Percentiles rank a stretch among this genome's conserved stretches.
phyloP scores from a whole-genome alignment of 2,888 invertebrate genomes.

The Dryocosmus kuriphilus region DNA sequence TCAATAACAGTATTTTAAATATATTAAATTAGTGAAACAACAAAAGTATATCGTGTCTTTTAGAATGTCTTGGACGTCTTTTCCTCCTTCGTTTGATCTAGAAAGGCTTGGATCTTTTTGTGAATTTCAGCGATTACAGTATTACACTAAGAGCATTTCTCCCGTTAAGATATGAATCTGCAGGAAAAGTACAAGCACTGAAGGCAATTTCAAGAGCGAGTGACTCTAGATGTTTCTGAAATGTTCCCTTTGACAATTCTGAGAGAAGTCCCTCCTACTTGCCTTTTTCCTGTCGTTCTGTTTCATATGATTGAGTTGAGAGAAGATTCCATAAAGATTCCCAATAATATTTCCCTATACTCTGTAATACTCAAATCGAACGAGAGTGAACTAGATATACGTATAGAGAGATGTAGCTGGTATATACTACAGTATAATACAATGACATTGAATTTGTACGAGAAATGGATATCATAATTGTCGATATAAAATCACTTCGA shows the following conservation, averaged over 20 bases:
- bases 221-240: conserved; percentile 47
- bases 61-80: neutral
- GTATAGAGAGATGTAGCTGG: neutral
- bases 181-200: conserved; percentile 49
- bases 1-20: too few species aligned
- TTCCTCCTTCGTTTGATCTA: neutral
- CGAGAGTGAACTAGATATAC: neutral
- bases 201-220: conserved; percentile 59
- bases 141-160: conserved; percentile 47
- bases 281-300: conserved; percentile 18
- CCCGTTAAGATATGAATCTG: conserved; percentile 45
- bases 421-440: neutral
- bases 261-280: conserved; percentile 16
- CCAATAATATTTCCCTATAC: conserved; percentile 12
- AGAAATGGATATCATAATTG: conserved; percentile 22
- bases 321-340: conserved; percentile 32
- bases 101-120: neutral
- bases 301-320: conserved; percentile 2
- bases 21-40: too few species aligned
- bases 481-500: conserved; percentile 10
- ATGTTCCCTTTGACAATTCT: conserved; percentile 53
- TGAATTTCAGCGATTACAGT: conserved; percentile 47
- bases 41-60: too few species aligned
- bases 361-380: neutral
- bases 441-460: conserved; percentile 14